Evolutionary conservation across 1,140 invertebrate genomes (phyloP).

Genomic region (Rhynchophorus ferrugineus): DNA sequence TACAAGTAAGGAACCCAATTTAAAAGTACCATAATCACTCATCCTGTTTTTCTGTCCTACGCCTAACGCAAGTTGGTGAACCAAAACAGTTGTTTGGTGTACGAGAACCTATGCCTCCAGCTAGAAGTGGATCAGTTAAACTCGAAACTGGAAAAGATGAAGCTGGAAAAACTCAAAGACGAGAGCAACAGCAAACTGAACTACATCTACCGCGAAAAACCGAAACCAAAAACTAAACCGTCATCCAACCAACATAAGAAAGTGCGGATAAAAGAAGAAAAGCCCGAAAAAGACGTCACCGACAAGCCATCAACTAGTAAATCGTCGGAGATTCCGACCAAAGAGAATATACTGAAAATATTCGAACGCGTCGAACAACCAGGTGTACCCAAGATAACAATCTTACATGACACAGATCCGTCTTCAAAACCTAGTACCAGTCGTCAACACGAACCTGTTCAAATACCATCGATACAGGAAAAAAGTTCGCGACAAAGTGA

Average conservation of each 20-base stretch:
- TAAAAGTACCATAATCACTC: too few relatives aligned
- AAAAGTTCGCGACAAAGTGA: neutral
- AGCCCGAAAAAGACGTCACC: conserved; percentile 20
- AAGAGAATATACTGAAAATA: conserved; percentile 26
- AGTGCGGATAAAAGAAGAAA: conserved; percentile 21
- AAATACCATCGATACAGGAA: conserved; percentile 3
- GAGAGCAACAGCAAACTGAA: conserved; percentile 31
- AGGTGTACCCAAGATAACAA: conserved; percentile 25
- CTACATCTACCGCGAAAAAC: conserved; percentile 27
- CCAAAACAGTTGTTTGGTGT: conserved; percentile 35
- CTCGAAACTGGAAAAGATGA: conserved; percentile 26
- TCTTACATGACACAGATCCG: conserved; percentile 12
- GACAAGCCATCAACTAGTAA: conserved; percentile 8
- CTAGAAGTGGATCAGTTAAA: conserved; percentile 33
- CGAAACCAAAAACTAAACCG: conserved; percentile 3
- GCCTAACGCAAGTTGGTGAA: conserved; percentile 33
- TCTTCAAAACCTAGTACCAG: neutral
- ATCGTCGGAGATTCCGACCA: neutral
- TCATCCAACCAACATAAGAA: conserved; percentile 18
- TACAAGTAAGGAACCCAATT: conserved; percentile 32
- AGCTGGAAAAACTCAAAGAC: conserved; percentile 21
- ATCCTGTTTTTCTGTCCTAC: too few relatives aligned
- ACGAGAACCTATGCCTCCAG: conserved; percentile 38
- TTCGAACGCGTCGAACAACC: conserved; percentile 25
- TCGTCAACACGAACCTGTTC: neutral